Base-by-base conservation (phyloP, 2,113 vertebrate genomes). In the Pimephales promelas region DNA sequence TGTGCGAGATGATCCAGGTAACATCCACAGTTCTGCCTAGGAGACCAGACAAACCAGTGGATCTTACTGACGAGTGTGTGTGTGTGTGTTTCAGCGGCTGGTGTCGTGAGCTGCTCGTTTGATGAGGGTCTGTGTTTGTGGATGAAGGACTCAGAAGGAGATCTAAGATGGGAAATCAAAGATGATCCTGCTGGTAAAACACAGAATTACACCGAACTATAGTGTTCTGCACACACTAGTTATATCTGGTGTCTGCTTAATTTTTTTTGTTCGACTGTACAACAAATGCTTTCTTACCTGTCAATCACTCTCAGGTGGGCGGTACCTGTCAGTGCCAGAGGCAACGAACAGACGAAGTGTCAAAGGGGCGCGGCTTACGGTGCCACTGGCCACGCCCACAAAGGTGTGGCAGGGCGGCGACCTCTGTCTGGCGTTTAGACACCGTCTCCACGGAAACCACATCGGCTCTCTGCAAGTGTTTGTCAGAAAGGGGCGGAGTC, bases 351-450 rank as follows among this genome's bases (percentile, higher is more conserved):
- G 93, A 40, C 70, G 84, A 0, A 93, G 87, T 45, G 85, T 94
- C 13, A 90, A 89, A 52, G 94, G 75, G 0, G 97, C 96, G 0
- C 94, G 95, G 31, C 87, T 99, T 59, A 89, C 94, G 13, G 83
- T 98, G 5, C 92, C 90, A 0, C 73, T 98, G 3, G 87, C 84
- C 10, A 93, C 88, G 10, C 3, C 82, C 28, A 88, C 90, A 90
- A 90, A 86, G 26, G 6, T 34, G 4, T 59, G 83, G 83, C 70
- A 79, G 47, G 73, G 74, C 4, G 83, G 92, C 0, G 86, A 95
- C 81, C 70, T 97, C 81, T 98, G 97, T 82, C 91, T 98, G 83
- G 95, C 95, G 0, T 99, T 99, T 56, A 93, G 93, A 81, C 97
- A 98, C 89, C 96, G 93, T 89, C 94, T 98, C 83, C 91, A 92